Base-by-base conservation (phyloP, 2,888 invertebrate species). In the Tolmerus cingulatus region DNA sequence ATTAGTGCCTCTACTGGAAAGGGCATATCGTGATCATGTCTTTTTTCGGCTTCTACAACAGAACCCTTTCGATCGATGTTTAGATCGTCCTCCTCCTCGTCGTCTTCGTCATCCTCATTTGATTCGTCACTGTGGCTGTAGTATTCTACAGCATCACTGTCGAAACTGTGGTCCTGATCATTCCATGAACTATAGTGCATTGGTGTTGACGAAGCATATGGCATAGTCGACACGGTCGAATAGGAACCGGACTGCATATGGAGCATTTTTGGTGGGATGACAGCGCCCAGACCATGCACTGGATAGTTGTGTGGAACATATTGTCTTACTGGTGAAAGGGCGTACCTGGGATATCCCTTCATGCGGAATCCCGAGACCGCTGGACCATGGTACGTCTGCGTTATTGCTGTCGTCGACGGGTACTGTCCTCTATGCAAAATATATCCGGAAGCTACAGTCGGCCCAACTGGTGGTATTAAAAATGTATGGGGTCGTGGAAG, bases 261-360 rank as follows among this genome's bases (percentile, higher is more conserved):
- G 14, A 82, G 19, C 55, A 30, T 55, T 23, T 66, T 82, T 34
- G 82, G 82, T 1, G 40, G 66, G 0, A 57, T 19, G n/a, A 30
- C 37, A 27, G 57, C 57, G 9, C 37, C 82, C 34, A 57, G 82
- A 9, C 57, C 55, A 57, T 82, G 57, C n/a, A n/a, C n/a, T 19
- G 82, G 66, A 37, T 51, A 82, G 23, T 57, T 34, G 12, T 82
- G 74, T n/a, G 85, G 85, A 8, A 85, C 85, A 46, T 85, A 85
- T 8, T 85, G 85, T 12, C 85, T 14, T 1, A 85, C 74, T 74
- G 85, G 85, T 30, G 74, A 43, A 12, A 74, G 27, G 2, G 85
- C 27, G 51, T 74, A 85, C 30, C 74, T 74, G 5, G 85, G 74
- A 74, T 74, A 27, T 12, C 74, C 46, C 74, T 85, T 43, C 7